Conservation (phyloP, 2,888 invertebrate genomes). For the Tortricodes alternella region DNA sequence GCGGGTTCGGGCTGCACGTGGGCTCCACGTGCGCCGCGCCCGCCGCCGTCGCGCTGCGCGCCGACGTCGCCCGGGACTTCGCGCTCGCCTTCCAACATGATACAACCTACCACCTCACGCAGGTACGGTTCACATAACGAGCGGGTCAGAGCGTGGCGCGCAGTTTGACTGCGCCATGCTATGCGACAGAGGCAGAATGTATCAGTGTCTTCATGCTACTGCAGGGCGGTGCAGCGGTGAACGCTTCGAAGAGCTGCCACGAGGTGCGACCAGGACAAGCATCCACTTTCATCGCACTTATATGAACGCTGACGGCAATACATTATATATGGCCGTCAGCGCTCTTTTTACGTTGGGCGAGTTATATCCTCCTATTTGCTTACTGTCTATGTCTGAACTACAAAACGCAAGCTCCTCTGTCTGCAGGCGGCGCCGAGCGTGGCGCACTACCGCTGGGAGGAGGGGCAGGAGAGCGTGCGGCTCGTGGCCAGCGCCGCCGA, state of each 20-base stretch:
- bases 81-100: conserved; percentile 42
- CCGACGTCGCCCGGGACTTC: conserved; percentile 50
- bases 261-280: too few species aligned
- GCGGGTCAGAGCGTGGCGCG: too few species aligned
- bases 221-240: too few species aligned
- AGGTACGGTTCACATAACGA: conserved; percentile 46
- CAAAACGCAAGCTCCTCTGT: neutral
- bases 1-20: conserved; percentile 64
- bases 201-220: too few species aligned
- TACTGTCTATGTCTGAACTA: neutral
- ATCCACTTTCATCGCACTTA: too few species aligned
- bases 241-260: too few species aligned
- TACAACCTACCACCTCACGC: conserved; percentile 39
- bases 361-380: too few species aligned
- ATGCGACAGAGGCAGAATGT: too few species aligned
- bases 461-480: conserved; percentile 55
- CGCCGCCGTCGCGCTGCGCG: conserved; percentile 47
- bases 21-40: conserved; percentile 55
- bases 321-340: too few species aligned
- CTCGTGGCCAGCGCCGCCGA: conserved; percentile 57
- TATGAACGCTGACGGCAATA: too few species aligned
- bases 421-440: conserved; percentile 58
- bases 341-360: too few species aligned
- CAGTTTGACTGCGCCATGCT: too few species aligned
- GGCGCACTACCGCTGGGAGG: conserved; percentile 53